Base-by-base conservation (phyloP, 2,113 vertebrate genomes). In the Anguilla rostrata region DNA sequence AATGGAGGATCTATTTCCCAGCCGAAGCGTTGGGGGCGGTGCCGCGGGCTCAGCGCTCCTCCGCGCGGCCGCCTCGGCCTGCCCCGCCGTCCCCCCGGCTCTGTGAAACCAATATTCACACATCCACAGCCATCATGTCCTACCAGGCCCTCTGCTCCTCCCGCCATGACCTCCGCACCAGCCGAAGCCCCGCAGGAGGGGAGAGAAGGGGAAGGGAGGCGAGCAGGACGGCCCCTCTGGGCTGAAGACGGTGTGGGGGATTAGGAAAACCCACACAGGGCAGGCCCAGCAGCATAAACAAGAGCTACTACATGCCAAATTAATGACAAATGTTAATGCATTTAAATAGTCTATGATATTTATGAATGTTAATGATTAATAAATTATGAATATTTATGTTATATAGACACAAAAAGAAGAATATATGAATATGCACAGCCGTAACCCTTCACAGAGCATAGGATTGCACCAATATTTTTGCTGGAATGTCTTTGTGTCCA, bases 51-150 rank as follows among this genome's bases (percentile, higher is more conserved):
- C 8, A 3, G 89, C 84, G 86, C 94, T 93, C 94, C 60, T 95
- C 97, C 97, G 96, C 96, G 96, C 97, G 97, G 96, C 96, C 96
- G 94, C 93, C 92, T 92, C 92, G 92, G 93, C 93, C 89, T 82
- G 60, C 94, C 96, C 95, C 94, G 95, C 96, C 96, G 96, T 97
- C 94, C 18, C 34, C 94, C 94, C 96, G 96, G 97, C 97, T 97
- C 96, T 95, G 96, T 95, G 94, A 94, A 96, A 97, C 97, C 96
- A 92, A 97, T 97, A 96, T 97, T 99, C 97, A 98, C 98, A 97
- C 98, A 99, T 97, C 97, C 96, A 95, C 95, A 96, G 96, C 97
- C 97, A 97, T 98, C 97, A 98, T 99, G 98, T 99, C 97, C 94
- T 96, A 99, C 98, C 96, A 99, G 97, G 98, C 94, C 98, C 98